phyloP scores from a whole-genome alignment of 2,888 invertebrate species.

The Pandemis corylana region DNA sequence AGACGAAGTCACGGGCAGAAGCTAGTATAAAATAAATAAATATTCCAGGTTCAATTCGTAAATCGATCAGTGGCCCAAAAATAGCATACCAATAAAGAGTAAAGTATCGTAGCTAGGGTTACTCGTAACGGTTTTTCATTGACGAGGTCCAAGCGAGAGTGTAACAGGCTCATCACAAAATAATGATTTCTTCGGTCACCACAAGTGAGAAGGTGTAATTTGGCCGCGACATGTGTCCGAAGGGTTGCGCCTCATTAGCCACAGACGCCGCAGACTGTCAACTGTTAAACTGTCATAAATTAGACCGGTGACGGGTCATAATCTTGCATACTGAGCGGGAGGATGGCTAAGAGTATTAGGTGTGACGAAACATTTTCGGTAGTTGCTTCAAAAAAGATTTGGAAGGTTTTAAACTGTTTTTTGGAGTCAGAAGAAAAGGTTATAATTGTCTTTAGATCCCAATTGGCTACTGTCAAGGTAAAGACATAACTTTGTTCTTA shows the following conservation, averaged over 20 bases:
- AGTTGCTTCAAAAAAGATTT: background rate
- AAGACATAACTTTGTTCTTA: too few relatives aligned
- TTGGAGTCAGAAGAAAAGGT: too few relatives aligned
- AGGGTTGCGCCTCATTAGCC: conserved; percentile 78
- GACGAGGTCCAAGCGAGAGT: background rate
- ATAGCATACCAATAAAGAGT: background rate
- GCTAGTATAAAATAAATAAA: too few relatives aligned
- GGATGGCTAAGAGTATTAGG: background rate
- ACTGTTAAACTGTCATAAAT: conserved; percentile 45
- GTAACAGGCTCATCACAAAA: background rate
- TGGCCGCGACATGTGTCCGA: conserved; percentile 71
- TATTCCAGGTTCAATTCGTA: too few relatives aligned
- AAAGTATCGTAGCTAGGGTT: background rate
- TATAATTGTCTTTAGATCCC: too few relatives aligned
- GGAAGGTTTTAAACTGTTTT: too few relatives aligned
- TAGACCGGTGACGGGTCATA: conserved; percentile 22
- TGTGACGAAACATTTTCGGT: background rate
- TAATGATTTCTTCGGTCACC: conserved; percentile 22
- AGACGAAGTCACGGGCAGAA: too few relatives aligned
- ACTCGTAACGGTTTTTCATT: background rate
- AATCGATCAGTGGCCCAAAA: too few relatives aligned
- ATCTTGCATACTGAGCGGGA: conserved; percentile 1
- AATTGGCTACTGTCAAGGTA: too few relatives aligned
- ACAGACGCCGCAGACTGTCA: conserved; percentile 65
- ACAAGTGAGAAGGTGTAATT: conserved; percentile 74